Conservation (phyloP, 2,113 vertebrate species). For the Piliocolobus tephrosceles region DNA sequence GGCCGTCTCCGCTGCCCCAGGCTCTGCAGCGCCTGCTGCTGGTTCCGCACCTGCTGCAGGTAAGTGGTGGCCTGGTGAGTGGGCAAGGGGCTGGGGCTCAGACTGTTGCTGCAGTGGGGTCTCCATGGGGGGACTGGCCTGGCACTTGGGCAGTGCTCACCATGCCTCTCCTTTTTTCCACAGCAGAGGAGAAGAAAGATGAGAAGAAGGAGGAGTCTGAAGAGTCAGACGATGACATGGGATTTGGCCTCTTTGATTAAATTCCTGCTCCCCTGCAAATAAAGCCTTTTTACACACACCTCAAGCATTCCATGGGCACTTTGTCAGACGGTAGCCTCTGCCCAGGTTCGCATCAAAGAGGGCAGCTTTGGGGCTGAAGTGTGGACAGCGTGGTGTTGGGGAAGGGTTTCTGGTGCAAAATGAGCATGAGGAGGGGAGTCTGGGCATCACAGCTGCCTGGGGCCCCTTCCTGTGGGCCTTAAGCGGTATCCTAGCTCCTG, state of each 20-base stretch:
- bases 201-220: constrained; percentile 98
- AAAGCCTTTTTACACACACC: constrained; percentile 76
- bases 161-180: accelerated
- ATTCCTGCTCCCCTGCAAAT: constrained; percentile 71
- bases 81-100: too few relatives aligned
- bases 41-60: constrained; percentile 85
- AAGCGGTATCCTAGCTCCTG: accelerated
- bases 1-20: constrained; percentile 85
- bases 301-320: accelerated
- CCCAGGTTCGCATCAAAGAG: background rate
- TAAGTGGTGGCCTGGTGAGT: constrained; percentile 50
- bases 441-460: background rate
- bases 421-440: background rate
- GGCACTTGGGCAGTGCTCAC: accelerated
- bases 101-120: accelerated
- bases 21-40: constrained; percentile 89
- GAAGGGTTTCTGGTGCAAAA: too few relatives aligned
- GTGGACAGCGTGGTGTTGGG: background rate
- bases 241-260: constrained; percentile 97
- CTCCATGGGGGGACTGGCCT: accelerated
- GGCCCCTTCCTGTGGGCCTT: accelerated
- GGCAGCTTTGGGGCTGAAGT: background rate
- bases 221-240: constrained; percentile 98
- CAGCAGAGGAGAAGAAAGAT: constrained; percentile 92
- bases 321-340: background rate